These are phyloP conservation scores for Orbicella faveolata DNA, from an alignment of 64 coral and sea anemone species.

Conservation along the genomic window DNA sequence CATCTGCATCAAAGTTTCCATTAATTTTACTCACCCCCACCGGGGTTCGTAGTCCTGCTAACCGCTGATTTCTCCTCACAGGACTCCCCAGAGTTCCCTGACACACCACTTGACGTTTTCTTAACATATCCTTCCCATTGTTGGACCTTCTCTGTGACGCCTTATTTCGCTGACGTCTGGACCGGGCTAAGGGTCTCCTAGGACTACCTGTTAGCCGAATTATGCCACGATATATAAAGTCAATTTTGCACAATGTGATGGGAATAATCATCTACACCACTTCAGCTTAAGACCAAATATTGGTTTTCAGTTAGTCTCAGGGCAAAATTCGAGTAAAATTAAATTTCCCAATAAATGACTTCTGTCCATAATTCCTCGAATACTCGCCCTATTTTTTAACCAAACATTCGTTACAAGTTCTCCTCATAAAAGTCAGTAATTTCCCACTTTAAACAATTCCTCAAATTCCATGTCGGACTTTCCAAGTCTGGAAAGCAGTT, in stretches of 20 bases:
- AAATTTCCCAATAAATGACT: too few species aligned
- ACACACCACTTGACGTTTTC: conserved; percentile 3
- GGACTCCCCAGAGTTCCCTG: conserved; percentile 4
- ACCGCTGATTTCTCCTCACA: conserved; percentile 37
- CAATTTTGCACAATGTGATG: not conserved
- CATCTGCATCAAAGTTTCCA: not conserved
- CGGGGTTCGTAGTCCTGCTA: conserved; percentile 38
- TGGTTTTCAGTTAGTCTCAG: too few species aligned
- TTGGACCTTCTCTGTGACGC: not conserved
- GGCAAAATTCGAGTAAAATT: too few species aligned
- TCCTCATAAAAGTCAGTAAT: too few species aligned
- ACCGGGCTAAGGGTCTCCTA: not conserved
- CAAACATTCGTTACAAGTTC: too few species aligned
- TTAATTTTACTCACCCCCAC: not conserved
- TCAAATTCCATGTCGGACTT: too few species aligned
- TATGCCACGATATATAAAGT: not conserved
- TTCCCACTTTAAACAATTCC: not conserved
- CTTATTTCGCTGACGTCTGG: not conserved
- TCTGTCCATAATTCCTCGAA: too few species aligned
- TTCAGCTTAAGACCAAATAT: too few species aligned
- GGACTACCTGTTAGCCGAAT: not conserved
- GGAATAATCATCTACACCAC: too few species aligned
- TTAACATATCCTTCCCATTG: not conserved
- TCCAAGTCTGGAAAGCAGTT: too few species aligned
- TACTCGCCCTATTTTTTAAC: too few species aligned